Conservation (phyloP, 2,797 vertebrate species). For the Lates japonicus region DNA sequence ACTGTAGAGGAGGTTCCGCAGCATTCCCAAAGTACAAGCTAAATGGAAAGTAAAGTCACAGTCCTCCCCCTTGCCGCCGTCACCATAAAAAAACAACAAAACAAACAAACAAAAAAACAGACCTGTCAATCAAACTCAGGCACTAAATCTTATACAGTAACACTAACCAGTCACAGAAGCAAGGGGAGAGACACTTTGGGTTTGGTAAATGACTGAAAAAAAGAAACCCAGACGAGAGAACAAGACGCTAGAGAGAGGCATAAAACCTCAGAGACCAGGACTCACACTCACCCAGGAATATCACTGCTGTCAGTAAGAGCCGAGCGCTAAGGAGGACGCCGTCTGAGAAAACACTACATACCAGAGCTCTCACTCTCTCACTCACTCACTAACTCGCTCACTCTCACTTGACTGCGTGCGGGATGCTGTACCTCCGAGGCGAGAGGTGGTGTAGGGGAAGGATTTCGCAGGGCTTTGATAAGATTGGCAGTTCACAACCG, state of each 20-base stretch:
- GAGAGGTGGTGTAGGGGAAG: slow-evolving; percentile 30
- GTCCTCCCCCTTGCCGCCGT: not conserved
- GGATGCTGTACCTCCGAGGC: slow-evolving; percentile 57
- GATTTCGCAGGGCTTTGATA: slow-evolving; percentile 68
- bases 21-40: slow-evolving; percentile 35
- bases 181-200: slow-evolving; percentile 27
- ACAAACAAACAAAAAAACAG: slow-evolving; percentile 31
- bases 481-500: slow-evolving; percentile 60
- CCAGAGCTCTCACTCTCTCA: slow-evolving; percentile 63
- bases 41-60: slow-evolving; percentile 53
- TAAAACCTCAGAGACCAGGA: slow-evolving; percentile 45
- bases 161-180: too few relatives aligned
- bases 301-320: slow-evolving; percentile 51
- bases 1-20: slow-evolving; percentile 7
- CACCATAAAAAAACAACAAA: slow-evolving; percentile 30
- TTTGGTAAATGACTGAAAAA: slow-evolving; percentile 45
- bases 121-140: slow-evolving; percentile 42
- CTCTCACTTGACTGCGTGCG: slow-evolving; percentile 31
- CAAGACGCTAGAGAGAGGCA: slow-evolving; percentile 41
- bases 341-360: slow-evolving; percentile 68
- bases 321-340: slow-evolving; percentile 43
- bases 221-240: slow-evolving; percentile 19
- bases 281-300: slow-evolving; percentile 51
- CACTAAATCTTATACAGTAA: slow-evolving; percentile 25
- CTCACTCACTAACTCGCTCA: slow-evolving; percentile 24